Base-by-base conservation (phyloP, 2,888 invertebrate genomes). In the Meiosimyza decipiens region DNA sequence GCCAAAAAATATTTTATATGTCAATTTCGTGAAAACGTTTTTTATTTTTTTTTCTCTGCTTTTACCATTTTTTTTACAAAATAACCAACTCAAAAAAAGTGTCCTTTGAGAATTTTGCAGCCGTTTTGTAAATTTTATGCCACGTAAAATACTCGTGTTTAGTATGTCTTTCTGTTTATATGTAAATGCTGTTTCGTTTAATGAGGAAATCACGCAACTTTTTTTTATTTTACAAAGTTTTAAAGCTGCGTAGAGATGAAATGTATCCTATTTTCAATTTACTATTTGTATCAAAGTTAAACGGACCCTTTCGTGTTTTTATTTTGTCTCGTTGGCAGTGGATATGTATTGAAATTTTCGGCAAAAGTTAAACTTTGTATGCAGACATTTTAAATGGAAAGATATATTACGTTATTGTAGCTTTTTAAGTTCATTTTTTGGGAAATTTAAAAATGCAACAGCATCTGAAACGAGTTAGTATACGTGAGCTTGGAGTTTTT, bases 1-100 rank as follows among this genome's bases (percentile, higher is more conserved):
- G 69, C 73, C 69, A 73, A 57, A 66, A 73, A 73, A 73, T 73
- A 68, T 54, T 69, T 64, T 69, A 63, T 64, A 59, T 51, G 57
- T 69, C 69, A 65, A 65, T 69, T 73, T 68, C 72, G 57, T 68
- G 63, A 51, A 69, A 54, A 70, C 52, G 52, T 54, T 52, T 52
- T 63, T 15, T 18, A 57, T 50, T 51, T 69, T 50, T 40, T 40
- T 1, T 62, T 33, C 40, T 6, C 13, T 1, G 55, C 55, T 16
- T 55, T 22, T 22, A 12, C 9, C 40, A 40, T 40, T 9, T 40
- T 40, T 40, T 28, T 28, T 28, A 28, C 52, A 52, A 52, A 18
- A 18, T 40, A 12, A 66, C 16, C 16, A n/a, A 60, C 6, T 9
- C 16, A 28, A 13, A 18, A 22, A 13, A 13, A n/a, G 33, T 54